A percentile compares a stretch with the other conserved stretches of the same genome.
Evolutionary conservation across 2,888 invertebrate genomes (phyloP).

Genomic region (Melitaea athalia): DNA sequence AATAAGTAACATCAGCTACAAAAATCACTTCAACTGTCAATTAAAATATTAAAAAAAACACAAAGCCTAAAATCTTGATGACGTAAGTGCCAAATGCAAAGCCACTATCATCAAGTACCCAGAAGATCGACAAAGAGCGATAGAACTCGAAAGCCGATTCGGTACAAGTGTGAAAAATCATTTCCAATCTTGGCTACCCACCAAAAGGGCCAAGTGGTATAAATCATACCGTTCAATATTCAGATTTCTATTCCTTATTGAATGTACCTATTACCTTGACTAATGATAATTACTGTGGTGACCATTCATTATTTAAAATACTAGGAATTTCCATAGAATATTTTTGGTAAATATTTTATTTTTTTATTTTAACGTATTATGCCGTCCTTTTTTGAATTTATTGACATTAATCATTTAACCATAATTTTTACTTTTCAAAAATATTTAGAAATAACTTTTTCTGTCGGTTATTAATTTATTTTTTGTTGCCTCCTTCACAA

Average conservation of each 20-base stretch:
- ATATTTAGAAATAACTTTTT: too few relatives aligned
- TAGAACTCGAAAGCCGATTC: conserved; percentile 26
- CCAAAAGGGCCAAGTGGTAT: conserved; percentile 39
- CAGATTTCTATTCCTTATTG: conserved; percentile 39
- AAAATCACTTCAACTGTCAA: not conserved
- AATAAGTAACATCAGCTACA: not conserved
- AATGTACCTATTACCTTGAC: conserved; percentile 39
- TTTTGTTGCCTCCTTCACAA: too few relatives aligned
- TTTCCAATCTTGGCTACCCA: conserved; percentile 33
- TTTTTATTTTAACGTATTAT: not conserved
- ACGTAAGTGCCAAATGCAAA: not conserved
- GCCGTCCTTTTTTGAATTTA: too few relatives aligned
- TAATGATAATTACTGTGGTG: conserved; percentile 41
- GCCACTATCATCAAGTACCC: conserved; percentile 10
- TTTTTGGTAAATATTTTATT: not conserved
- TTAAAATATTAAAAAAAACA: not conserved
- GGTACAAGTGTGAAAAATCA: conserved; percentile 35
- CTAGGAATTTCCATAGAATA: not conserved
- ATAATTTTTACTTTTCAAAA: too few relatives aligned
- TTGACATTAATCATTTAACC: too few relatives aligned
- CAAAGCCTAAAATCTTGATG: conserved; percentile 2
- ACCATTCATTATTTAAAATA: conserved; percentile 16
- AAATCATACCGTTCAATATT: conserved; percentile 43
- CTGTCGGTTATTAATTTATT: too few relatives aligned
- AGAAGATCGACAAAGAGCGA: conserved; percentile 21